Percentiles rank a stretch among this genome's conserved stretches.
phyloP scores from a whole-genome alignment of 2,113 vertebrate genomes.

The Emydocephalus ijimae region DNA sequence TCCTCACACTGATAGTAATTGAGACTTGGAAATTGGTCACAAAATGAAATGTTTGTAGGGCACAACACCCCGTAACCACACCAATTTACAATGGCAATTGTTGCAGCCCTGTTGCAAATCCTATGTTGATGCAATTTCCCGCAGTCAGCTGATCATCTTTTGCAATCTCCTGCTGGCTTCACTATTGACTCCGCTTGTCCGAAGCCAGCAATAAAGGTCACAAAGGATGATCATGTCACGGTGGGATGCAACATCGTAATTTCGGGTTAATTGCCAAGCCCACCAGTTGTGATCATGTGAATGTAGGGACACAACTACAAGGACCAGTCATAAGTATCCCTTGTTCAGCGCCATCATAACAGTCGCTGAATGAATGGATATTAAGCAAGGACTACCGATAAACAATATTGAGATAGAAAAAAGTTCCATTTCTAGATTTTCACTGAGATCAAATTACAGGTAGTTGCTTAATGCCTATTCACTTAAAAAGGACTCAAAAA shows the following conservation, averaged over 20 bases:
- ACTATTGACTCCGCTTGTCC: neutral
- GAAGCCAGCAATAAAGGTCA: neutral
- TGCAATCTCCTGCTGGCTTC: neutral
- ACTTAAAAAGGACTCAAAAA: neutral
- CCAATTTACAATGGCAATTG: neutral
- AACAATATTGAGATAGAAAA: neutral
- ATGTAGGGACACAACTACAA: neutral
- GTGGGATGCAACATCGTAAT: neutral
- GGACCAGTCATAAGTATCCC: neutral
- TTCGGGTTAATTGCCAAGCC: neutral
- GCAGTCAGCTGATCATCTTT: neutral
- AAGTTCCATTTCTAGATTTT: neutral
- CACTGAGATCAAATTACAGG: neutral
- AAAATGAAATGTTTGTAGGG: neutral
- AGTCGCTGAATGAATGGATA: neutral
- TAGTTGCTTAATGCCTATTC: neutral
- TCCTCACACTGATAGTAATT: neutral
- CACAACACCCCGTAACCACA: neutral
- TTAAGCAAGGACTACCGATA: neutral
- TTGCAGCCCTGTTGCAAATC: neutral
- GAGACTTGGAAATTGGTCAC: neutral
- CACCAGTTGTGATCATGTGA: neutral
- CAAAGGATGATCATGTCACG: neutral
- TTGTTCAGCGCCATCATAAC: neutral
- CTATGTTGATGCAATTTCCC: neutral